Base-by-base conservation (phyloP, 2,888 invertebrate genomes). In the Bedellia somnulentella region DNA sequence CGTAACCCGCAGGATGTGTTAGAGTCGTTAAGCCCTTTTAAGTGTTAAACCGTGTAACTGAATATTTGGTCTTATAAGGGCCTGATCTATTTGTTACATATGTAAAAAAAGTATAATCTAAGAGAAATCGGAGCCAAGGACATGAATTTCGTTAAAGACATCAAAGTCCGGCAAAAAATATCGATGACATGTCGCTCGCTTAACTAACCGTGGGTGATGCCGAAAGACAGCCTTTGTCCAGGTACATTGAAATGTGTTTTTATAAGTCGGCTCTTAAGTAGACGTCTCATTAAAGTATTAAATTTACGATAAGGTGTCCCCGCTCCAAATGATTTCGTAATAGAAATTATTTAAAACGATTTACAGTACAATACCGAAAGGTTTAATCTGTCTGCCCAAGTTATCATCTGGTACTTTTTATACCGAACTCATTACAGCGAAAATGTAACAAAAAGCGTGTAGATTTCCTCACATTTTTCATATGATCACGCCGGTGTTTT, bases 11-110 rank as follows among this genome's bases (percentile, higher is more conserved):
- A 75, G 73, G 73, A 75, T 75, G 71, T 73, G 73, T 73, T 73
- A 70, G 66, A 68, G 66, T 73, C 73, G 73, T 75, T 75, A 75
- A 73, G 73, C 66, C 70, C 71, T 73, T 75, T 73, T 73, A 75
- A 75, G 73, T 75, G 73, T 75, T 75, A 73, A 75, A 75, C 71
- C 73, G 66, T 75, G 73, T 75, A 75, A 73, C 73, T 66, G 71
- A 73, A 75, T 73, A 75, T 73, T 71, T 59, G 68, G 66, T 49
- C 66, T 64, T 66, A 61, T 58, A 66, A 70, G 68, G 68, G 64
- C 57, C 64, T 61, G 63, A 67, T 71, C 73, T 75, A 75, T 75
- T 73, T 75, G 73, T 73, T 71, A 63, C 67, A 66, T 68, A 64
- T 59, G 58, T 64, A 64, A 68, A 70, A 67, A 70, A 63, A 40